Percentiles rank a stretch among this genome's conserved stretches.
phyloP scores from a whole-genome alignment of 2,797 vertebrate genomes.

The Gobio occitaniae region DNA sequence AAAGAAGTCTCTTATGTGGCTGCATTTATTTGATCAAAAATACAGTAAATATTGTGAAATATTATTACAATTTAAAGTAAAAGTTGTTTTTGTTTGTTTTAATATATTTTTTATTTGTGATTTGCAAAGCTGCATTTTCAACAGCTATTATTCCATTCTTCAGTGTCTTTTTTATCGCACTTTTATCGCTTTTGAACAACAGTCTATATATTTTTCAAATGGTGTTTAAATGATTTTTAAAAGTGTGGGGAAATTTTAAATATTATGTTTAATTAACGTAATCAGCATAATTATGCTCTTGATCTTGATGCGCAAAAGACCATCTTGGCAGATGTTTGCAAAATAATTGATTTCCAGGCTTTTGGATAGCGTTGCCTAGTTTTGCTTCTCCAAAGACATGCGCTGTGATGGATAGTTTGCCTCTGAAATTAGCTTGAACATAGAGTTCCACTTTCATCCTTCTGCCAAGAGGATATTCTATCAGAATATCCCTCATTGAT shows the following conservation, averaged over 20 bases:
- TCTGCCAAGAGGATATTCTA: conserved; percentile 2
- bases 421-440: conserved; percentile 22
- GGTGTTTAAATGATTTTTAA: not conserved
- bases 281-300: conserved; percentile 43
- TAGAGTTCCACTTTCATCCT: conserved; percentile 12
- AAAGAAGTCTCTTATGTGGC: not conserved
- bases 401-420: conserved; percentile 43
- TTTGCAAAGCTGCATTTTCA: not conserved
- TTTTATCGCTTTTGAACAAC: not conserved
- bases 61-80: not conserved
- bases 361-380: conserved; percentile 31
- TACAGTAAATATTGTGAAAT: not conserved
- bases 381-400: conserved; percentile 6
- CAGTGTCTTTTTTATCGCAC: too few relatives aligned
- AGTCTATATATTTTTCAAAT: not conserved
- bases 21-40: not conserved
- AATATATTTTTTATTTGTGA: not conserved
- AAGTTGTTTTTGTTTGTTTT: not conserved
- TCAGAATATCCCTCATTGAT: conserved; percentile 29
- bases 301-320: conserved; percentile 54
- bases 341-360: conserved; percentile 52
- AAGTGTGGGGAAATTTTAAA: not conserved
- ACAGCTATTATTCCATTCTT: too few relatives aligned
- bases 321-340: conserved; percentile 56
- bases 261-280: conserved; percentile 53